Conservation (phyloP, 2,888 invertebrate genomes). For the Bedellia somnulentella region DNA sequence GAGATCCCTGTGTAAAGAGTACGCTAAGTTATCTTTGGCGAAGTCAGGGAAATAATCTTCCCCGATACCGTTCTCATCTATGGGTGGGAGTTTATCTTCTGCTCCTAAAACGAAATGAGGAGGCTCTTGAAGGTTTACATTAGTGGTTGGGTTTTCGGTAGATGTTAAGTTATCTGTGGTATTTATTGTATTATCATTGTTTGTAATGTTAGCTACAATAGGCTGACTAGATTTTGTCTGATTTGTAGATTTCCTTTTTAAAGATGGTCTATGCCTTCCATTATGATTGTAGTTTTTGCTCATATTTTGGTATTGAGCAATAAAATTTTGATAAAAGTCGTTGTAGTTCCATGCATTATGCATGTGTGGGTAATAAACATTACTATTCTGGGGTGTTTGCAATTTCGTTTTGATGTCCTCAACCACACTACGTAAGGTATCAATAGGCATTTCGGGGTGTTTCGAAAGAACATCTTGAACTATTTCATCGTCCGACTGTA, state of each 20-base stretch:
- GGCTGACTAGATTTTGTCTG: too few species aligned
- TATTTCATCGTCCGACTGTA: slow-evolving; percentile 10
- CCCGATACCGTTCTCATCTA: slow-evolving; percentile 17
- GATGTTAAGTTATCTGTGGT: slow-evolving; percentile 12
- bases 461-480: slow-evolving; percentile 13
- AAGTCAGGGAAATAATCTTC: slow-evolving; percentile 43
- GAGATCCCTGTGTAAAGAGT: slow-evolving; percentile 14
- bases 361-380: too few species aligned
- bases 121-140: slow-evolving; percentile 5
- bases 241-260: too few species aligned
- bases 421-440: too few species aligned
- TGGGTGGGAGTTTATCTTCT: slow-evolving; percentile 17
- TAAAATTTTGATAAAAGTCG: too few species aligned
- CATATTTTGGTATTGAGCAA: too few species aligned
- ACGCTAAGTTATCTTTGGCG: slow-evolving; percentile 19
- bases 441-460: slow-evolving; percentile 15
- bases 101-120: slow-evolving; percentile 9
- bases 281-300: too few species aligned
- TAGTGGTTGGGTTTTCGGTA: slow-evolving; percentile 8
- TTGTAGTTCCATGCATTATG: too few species aligned
- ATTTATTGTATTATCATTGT: slow-evolving; percentile 14
- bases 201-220: too few species aligned
- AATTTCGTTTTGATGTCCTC: too few species aligned
- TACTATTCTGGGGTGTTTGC: too few species aligned
- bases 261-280: too few species aligned